Conservation (phyloP, 2,888 invertebrate genomes). For the Chrysomela aeneicollis region DNA sequence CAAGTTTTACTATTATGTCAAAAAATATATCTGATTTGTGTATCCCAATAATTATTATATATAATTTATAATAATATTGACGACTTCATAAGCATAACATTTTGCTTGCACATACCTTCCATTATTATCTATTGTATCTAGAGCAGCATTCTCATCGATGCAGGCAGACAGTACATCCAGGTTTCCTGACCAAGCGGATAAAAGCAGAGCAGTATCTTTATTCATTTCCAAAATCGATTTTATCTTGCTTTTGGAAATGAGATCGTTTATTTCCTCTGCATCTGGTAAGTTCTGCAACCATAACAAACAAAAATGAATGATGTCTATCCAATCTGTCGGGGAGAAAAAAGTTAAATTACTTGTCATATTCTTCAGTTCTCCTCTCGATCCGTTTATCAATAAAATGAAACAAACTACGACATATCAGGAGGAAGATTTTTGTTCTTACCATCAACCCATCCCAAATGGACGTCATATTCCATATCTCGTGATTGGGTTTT, state of each 20-base stretch:
- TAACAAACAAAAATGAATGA: not conserved
- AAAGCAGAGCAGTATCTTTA: constrained; percentile 66
- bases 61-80: too few relatives aligned
- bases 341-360: too few relatives aligned
- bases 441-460: constrained; percentile 53
- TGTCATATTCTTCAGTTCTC: too few relatives aligned
- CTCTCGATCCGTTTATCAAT: too few relatives aligned
- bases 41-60: too few relatives aligned
- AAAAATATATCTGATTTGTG: too few relatives aligned
- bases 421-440: not conserved
- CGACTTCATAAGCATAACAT: too few relatives aligned
- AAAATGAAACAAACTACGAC: too few relatives aligned
- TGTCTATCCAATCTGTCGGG: too few relatives aligned
- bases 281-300: constrained; percentile 59
- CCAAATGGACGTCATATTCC: constrained; percentile 52
- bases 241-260: constrained; percentile 57
- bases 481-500: constrained; percentile 55
- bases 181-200: constrained; percentile 71
- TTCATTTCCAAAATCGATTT: constrained; percentile 61
- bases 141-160: constrained; percentile 17
- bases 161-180: constrained; percentile 63
- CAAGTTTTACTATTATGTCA: too few relatives aligned
- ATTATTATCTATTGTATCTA: constrained; percentile 26
- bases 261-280: constrained; percentile 55
- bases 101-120: constrained; percentile 34